Percentiles rank a stretch among this genome's conserved stretches.
These are phyloP conservation scores for Dryobotodes eremita DNA, from an alignment of 2,888 invertebrate genomes.

Conservation along the genomic window DNA sequence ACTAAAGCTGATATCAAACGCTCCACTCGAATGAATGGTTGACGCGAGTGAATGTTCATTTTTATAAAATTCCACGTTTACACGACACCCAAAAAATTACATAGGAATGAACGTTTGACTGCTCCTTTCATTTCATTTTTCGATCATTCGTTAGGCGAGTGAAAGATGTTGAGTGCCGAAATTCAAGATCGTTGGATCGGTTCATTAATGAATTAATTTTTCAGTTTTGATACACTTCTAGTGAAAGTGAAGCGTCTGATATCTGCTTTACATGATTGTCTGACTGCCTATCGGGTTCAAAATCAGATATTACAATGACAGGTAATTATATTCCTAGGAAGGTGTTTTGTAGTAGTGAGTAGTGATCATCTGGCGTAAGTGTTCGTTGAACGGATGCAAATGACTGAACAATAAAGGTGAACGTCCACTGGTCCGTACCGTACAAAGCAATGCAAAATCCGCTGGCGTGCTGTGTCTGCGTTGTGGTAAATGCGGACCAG, in stretches of 20 bases:
- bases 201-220: not conserved
- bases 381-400: not conserved
- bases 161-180: not conserved
- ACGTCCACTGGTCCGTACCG: no score
- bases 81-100: no score
- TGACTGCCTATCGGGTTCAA: conserved; percentile 33
- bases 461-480: no score
- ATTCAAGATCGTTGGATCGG: not conserved
- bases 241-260: not conserved
- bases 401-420: not conserved
- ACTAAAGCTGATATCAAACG: not conserved
- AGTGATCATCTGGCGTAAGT: not conserved
- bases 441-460: no score
- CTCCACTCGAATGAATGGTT: not conserved
- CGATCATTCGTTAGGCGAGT: not conserved
- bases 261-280: conserved; percentile 11
- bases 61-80: not conserved
- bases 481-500: no score
- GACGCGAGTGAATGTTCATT: not conserved
- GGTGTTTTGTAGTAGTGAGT: not conserved
- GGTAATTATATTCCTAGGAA: not conserved
- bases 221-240: not conserved
- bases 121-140: not conserved
- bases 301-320: conserved; percentile 59
- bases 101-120: not conserved